These are phyloP conservation scores for Setophaga petechia DNA, from an alignment of 2,113 vertebrate species.

Conservation along the genomic window DNA sequence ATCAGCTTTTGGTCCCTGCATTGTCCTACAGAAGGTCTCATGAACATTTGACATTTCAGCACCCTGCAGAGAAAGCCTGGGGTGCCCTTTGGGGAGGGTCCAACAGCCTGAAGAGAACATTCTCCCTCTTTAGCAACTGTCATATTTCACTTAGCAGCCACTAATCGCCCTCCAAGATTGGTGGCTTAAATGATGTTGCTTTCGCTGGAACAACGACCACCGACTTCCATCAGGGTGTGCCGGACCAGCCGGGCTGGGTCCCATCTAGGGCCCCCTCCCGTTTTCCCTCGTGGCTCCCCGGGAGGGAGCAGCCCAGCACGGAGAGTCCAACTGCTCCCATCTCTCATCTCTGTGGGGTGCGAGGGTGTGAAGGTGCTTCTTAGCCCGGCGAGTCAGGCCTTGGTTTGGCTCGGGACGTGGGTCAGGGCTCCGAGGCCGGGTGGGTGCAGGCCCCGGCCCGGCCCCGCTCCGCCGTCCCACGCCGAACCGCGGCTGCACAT, in stretches of 20 bases:
- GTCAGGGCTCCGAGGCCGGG: background rate
- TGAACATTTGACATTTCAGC: background rate
- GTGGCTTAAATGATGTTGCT: background rate
- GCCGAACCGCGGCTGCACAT: background rate
- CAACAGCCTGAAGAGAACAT: background rate
- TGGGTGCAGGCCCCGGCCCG: background rate
- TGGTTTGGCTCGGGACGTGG: background rate
- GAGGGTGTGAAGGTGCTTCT: background rate
- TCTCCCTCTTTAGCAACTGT: background rate
- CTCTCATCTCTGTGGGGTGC: accelerated
- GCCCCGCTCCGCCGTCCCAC: background rate
- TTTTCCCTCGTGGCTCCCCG: accelerated
- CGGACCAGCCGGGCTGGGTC: background rate
- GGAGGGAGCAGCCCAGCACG: no score
- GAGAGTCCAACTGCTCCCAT: background rate
- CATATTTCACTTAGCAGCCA: background rate
- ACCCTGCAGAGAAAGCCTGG: accelerated
- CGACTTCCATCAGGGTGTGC: background rate
- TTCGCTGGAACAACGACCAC: accelerated
- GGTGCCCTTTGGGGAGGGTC: background rate
- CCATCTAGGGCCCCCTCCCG: no score
- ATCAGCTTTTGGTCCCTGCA: background rate
- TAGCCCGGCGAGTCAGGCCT: background rate
- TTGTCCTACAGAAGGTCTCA: accelerated
- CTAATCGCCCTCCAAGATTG: accelerated